Evolutionary conservation across 2,113 vertebrate genomes (phyloP).

Genomic region (Corythoichthys intestinalis): DNA sequence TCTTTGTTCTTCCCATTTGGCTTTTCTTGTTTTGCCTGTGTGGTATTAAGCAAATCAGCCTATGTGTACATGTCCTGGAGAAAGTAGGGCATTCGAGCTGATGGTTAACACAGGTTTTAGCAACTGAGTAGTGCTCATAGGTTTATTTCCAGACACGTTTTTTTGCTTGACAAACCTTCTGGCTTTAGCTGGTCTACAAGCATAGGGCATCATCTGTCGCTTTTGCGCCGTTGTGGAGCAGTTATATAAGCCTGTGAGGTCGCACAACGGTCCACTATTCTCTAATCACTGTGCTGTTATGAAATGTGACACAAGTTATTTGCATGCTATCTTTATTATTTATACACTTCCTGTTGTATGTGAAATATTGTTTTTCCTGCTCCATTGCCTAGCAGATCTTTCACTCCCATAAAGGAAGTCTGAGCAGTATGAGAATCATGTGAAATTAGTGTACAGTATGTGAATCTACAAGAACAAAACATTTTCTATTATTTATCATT

Average conservation of each 20-base stretch:
- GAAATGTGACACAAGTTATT: slow-evolving; percentile 56
- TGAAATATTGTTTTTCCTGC: slow-evolving; percentile 56
- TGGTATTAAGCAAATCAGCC: slow-evolving; percentile 20
- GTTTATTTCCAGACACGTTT: slow-evolving; percentile 39
- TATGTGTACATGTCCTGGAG: slow-evolving; percentile 11
- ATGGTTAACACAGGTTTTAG: slow-evolving; percentile 31
- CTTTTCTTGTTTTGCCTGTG: slow-evolving; percentile 13
- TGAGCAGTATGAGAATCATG: slow-evolving; percentile 33
- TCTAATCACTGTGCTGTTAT: slow-evolving; percentile 33
- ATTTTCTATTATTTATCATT: slow-evolving; percentile 57
- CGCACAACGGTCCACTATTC: neutral
- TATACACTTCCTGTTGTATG: slow-evolving; percentile 43
- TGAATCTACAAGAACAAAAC: slow-evolving; percentile 26
- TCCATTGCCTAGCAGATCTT: slow-evolving; percentile 34
- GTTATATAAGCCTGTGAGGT: slow-evolving; percentile 40
- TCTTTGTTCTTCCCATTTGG: slow-evolving; percentile 8
- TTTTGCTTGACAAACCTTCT: slow-evolving; percentile 22
- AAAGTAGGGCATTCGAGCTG: slow-evolving; percentile 49
- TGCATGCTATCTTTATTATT: slow-evolving; percentile 61
- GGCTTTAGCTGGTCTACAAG: slow-evolving; percentile 14
- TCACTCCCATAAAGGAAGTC: slow-evolving; percentile 42
- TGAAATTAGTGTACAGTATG: slow-evolving; percentile 19
- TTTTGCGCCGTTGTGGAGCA: slow-evolving; percentile 11
- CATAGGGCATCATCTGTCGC: slow-evolving; percentile 39
- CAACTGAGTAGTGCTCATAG: slow-evolving; percentile 12